Evolutionary conservation across 1,140 invertebrate species (phyloP).

Genomic region (Saxidomus purpurata): DNA sequence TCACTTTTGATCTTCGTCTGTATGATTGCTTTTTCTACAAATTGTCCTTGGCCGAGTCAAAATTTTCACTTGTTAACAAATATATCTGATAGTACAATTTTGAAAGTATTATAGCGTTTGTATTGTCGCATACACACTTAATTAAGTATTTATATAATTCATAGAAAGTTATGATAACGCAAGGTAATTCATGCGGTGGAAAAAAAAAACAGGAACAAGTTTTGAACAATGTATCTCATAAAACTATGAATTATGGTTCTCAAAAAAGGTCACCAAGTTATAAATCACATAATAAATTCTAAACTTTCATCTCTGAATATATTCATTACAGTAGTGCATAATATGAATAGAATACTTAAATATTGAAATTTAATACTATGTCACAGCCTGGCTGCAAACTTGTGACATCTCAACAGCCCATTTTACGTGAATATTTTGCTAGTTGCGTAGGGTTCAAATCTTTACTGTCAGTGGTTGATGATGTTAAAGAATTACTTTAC

Average conservation of each 20-base stretch:
- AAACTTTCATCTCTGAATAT: not conserved
- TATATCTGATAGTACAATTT: not conserved
- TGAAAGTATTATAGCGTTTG: conserved; percentile 5
- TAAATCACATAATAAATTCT: not conserved
- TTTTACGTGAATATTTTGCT: too few species aligned
- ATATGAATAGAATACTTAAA: too few species aligned
- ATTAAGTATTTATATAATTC: conserved; percentile 2
- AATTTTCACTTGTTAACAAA: conserved; percentile 34
- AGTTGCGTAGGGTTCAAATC: too few species aligned
- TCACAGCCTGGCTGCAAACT: too few species aligned
- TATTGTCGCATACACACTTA: conserved; percentile 8
- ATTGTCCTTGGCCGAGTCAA: conserved; percentile 27
- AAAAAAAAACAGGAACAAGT: not conserved
- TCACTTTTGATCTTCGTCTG: not conserved
- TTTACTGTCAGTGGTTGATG: too few species aligned
- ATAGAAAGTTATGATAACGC: not conserved
- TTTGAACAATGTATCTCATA: conserved; percentile 21
- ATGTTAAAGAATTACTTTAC: too few species aligned
- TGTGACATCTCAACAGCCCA: too few species aligned
- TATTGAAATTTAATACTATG: too few species aligned
- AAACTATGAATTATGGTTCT: conserved; percentile 2
- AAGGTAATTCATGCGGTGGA: not conserved
- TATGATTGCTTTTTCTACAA: not conserved
- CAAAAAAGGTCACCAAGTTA: not conserved
- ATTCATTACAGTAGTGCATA: too few species aligned